phyloP scores from a whole-genome alignment of 2,888 invertebrate genomes.

The Hartigia nigra region DNA sequence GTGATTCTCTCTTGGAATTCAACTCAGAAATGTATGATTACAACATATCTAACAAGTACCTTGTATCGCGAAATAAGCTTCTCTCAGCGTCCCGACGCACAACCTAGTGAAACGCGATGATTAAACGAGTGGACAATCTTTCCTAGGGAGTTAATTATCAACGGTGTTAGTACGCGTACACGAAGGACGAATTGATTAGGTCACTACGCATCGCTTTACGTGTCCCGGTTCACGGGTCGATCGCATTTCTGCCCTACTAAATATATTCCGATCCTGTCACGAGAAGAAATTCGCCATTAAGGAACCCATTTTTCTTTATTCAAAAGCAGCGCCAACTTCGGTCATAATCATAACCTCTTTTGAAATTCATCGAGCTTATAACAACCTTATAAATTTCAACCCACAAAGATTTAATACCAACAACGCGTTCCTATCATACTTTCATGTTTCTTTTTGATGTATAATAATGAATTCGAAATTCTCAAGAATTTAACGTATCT shows the following conservation, averaged over 20 bases:
- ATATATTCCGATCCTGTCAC: background rate
- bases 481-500: background rate
- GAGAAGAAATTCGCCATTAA: background rate
- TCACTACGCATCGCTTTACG: slow-evolving; percentile 8
- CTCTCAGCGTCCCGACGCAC: background rate
- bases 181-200: slow-evolving; percentile 45
- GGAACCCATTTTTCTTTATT: background rate
- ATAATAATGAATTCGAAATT: background rate
- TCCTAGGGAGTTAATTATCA: slow-evolving; percentile 31
- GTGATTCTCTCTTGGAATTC: background rate
- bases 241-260: background rate
- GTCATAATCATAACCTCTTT: background rate
- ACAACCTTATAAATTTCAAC: background rate
- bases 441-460: background rate
- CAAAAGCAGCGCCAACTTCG: background rate
- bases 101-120: background rate
- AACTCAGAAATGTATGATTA: background rate
- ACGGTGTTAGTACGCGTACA: slow-evolving; percentile 33
- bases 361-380: background rate
- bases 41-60: background rate
- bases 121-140: slow-evolving; percentile 4
- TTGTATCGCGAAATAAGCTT: background rate
- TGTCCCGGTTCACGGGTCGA: slow-evolving; percentile 4
- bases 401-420: background rate
- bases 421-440: background rate